Percentiles rank a stretch among this genome's conserved stretches.
phyloP scores from a whole-genome alignment of 2,888 invertebrate species.

The Brenthis ino region DNA sequence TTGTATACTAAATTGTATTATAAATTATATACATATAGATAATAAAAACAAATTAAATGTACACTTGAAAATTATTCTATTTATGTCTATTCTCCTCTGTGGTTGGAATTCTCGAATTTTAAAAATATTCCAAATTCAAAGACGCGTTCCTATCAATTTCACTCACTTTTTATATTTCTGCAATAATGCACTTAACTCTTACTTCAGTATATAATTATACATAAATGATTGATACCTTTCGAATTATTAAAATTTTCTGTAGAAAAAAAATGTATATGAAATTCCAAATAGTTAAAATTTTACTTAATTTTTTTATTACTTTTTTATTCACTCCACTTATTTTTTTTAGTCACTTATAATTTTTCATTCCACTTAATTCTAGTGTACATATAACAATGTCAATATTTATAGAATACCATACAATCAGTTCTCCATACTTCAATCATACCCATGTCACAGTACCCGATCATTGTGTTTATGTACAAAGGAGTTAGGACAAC shows the following conservation, averaged over 20 bases:
- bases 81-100: neutral
- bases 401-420: slow-evolving; percentile 26
- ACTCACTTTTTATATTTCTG: neutral
- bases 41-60: slow-evolving; percentile 22
- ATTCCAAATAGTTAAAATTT: neutral
- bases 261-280: neutral
- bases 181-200: neutral
- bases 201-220: too few species aligned
- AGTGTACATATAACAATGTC: slow-evolving; percentile 29
- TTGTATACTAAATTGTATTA: slow-evolving; percentile 42
- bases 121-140: slow-evolving; percentile 1
- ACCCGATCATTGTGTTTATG: slow-evolving; percentile 37
- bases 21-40: slow-evolving; percentile 13
- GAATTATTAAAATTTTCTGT: too few species aligned
- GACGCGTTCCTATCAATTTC: too few species aligned
- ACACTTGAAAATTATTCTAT: slow-evolving; percentile 24
- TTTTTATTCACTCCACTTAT: slow-evolving; percentile 16
- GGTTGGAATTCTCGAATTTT: neutral
- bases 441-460: slow-evolving; percentile 37
- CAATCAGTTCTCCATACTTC: slow-evolving; percentile 39
- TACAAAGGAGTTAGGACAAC: slow-evolving; percentile 29
- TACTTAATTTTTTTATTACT: neutral
- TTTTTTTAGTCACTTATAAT: slow-evolving; percentile 6
- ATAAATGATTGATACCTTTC: too few species aligned
- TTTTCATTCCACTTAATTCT: slow-evolving; percentile 23